phyloP scores from a whole-genome alignment of 2,113 vertebrate species.

The Pipra filicauda region DNA sequence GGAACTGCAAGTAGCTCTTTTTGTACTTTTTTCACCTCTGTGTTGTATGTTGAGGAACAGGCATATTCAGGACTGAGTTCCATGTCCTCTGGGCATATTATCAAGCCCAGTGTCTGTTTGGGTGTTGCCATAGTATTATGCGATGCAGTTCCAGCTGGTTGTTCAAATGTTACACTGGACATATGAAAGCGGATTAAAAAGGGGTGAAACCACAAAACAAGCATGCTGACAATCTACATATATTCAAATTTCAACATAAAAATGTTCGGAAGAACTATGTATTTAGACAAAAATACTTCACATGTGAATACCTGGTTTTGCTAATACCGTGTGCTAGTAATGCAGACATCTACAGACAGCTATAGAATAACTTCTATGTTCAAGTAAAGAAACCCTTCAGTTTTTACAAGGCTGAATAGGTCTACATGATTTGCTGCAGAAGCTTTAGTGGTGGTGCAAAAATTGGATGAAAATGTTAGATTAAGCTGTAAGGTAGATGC shows the following conservation, averaged over 20 bases:
- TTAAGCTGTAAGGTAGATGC: background rate
- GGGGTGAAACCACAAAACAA: background rate
- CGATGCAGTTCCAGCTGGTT: background rate
- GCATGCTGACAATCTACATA: rapidly evolving
- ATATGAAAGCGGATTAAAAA: background rate
- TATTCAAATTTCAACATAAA: background rate
- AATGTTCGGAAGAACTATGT: background rate
- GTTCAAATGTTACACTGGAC: background rate
- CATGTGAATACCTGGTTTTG: background rate
- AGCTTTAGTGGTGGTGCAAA: background rate
- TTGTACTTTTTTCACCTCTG: background rate
- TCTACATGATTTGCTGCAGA: background rate
- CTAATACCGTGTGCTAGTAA: background rate
- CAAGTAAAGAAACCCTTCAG: background rate
- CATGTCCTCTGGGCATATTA: rapidly evolving
- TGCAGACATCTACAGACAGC: background rate
- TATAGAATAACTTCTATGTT: background rate
- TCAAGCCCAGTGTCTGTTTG: background rate
- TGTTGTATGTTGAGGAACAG: background rate
- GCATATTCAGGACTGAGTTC: background rate
- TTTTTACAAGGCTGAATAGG: background rate
- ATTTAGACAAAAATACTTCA: background rate
- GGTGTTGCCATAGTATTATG: background rate
- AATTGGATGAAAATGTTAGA: background rate
- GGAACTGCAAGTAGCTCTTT: background rate